Percentiles rank a stretch among this genome's conserved stretches.
Conservation (phyloP, 1,140 invertebrate genomes). For the Epicauta chinensis region DNA sequence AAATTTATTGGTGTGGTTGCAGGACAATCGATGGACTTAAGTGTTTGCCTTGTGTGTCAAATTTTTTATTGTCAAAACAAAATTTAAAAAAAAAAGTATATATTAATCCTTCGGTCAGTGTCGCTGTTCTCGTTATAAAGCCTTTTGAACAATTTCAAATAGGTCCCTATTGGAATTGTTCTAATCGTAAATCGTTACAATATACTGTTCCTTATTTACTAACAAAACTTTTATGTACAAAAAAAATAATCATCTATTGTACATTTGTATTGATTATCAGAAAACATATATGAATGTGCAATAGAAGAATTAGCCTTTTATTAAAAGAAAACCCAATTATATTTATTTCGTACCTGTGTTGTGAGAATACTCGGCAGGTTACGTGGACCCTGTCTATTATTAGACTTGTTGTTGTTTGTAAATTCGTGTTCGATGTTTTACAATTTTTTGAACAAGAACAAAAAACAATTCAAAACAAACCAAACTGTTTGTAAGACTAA, state of each 20-base stretch:
- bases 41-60: slow-evolving; percentile 26
- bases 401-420: slow-evolving; percentile 27
- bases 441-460: not conserved
- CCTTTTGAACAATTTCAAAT: not conserved
- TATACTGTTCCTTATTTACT: not conserved
- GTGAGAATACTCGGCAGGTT: slow-evolving; percentile 32
- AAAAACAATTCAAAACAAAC: slow-evolving; percentile 5
- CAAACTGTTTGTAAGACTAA: slow-evolving; percentile 27
- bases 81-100: not conserved
- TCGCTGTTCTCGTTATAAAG: slow-evolving; percentile 11
- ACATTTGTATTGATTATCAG: not conserved
- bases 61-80: slow-evolving; percentile 16
- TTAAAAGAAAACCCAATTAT: not conserved
- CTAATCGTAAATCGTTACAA: not conserved
- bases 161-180: not conserved
- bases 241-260: not conserved
- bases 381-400: slow-evolving; percentile 30
- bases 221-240: not conserved
- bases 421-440: slow-evolving; percentile 38
- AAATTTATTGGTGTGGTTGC: slow-evolving; percentile 19
- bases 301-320: not conserved
- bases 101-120: slow-evolving; percentile 9
- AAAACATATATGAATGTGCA: not conserved
- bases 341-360: slow-evolving; percentile 22
- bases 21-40: slow-evolving; percentile 25